These are phyloP conservation scores for Monopterus albus DNA, from an alignment of 2,113 vertebrate genomes.

Conservation along the genomic window DNA sequence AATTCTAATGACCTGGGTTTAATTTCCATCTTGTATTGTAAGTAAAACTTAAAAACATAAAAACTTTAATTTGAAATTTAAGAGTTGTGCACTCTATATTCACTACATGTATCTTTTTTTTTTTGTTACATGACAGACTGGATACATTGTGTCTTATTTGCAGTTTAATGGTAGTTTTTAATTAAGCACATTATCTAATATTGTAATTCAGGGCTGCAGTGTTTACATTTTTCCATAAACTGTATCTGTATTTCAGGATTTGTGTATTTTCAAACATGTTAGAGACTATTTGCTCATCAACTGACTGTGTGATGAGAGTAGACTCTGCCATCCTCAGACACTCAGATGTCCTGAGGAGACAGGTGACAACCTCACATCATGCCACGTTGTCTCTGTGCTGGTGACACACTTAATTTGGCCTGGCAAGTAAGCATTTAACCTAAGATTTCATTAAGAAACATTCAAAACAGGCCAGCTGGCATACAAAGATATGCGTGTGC, in stretches of 20 bases:
- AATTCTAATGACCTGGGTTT: fast-evolving
- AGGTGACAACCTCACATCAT: constrained; percentile 77
- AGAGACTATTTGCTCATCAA: constrained; percentile 12
- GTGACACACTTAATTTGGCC: constrained; percentile 69
- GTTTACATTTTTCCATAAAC: background rate
- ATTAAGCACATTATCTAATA: too few species aligned
- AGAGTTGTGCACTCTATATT: too few species aligned
- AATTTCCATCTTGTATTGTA: background rate
- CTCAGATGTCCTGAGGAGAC: constrained; percentile 64
- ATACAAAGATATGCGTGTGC: constrained; percentile 9
- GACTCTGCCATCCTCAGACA: constrained; percentile 52
- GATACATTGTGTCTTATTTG: too few species aligned
- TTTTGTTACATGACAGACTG: too few species aligned
- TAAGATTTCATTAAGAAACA: constrained; percentile 65
- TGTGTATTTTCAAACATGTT: background rate
- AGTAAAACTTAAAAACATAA: background rate
- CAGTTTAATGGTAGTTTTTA: too few species aligned
- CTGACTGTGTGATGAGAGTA: constrained; percentile 21
- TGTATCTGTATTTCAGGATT: background rate
- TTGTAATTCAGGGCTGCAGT: background rate
- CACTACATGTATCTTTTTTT: too few species aligned
- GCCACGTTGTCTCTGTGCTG: constrained; percentile 57
- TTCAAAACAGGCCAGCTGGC: constrained; percentile 55
- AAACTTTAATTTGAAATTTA: too few species aligned
- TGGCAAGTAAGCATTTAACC: constrained; percentile 78